Evolutionary conservation across 2,113 vertebrate species (phyloP).

Genomic region (Dunckerocampus dactyliophorus): DNA sequence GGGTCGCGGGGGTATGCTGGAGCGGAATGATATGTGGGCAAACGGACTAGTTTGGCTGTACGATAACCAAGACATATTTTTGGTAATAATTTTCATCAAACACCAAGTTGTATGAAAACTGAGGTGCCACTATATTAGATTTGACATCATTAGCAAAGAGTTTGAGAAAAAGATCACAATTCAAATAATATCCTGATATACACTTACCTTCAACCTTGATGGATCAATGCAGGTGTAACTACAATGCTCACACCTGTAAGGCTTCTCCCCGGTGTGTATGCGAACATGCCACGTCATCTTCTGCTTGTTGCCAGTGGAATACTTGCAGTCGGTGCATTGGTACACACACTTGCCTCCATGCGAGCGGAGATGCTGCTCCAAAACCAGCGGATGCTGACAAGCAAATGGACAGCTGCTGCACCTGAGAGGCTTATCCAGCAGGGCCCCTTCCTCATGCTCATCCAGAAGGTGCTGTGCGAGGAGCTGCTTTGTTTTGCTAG

Average conservation of each 20-base stretch:
- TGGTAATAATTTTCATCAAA: too few relatives aligned
- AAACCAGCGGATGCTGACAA: constrained; percentile 84
- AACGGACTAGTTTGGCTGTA: too few relatives aligned
- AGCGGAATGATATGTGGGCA: too few relatives aligned
- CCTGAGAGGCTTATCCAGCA: constrained; percentile 69
- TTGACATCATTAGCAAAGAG: too few relatives aligned
- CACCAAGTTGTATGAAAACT: too few relatives aligned
- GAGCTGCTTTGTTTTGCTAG: constrained; percentile 77
- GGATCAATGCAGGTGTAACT: constrained; percentile 88
- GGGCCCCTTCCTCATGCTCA: constrained; percentile 73
- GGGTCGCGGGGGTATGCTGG: too few relatives aligned
- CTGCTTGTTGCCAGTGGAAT: constrained; percentile 89
- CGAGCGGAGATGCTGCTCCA: constrained; percentile 90
- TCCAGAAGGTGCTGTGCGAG: constrained; percentile 83
- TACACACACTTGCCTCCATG: constrained; percentile 87
- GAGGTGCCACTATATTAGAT: too few relatives aligned
- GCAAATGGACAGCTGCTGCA: constrained; percentile 84
- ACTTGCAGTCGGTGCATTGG: constrained; percentile 89
- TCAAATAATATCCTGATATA: not conserved
- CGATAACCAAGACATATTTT: too few relatives aligned
- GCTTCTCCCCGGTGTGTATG: constrained; percentile 94
- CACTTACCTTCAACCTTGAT: constrained; percentile 86
- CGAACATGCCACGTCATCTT: constrained; percentile 98
- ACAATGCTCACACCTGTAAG: constrained; percentile 89
- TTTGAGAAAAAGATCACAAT: not conserved